Conservation (phyloP, 2,888 invertebrate genomes). For the Eutolmus rufibarbis region DNA sequence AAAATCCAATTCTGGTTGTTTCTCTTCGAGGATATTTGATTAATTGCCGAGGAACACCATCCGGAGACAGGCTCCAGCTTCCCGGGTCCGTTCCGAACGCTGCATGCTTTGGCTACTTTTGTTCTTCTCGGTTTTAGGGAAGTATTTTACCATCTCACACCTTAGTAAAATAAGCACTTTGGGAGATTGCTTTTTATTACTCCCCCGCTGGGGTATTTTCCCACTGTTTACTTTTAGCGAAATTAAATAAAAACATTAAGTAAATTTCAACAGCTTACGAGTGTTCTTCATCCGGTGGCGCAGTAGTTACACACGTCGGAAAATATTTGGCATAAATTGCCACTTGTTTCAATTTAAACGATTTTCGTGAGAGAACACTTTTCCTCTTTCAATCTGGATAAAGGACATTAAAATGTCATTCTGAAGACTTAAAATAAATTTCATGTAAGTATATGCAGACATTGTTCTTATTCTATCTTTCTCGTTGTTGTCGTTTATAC, state of each 20-base stretch:
- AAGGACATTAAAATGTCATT: not conserved
- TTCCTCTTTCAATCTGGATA: not conserved
- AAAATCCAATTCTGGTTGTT: slow-evolving; percentile 9
- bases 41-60: not conserved
- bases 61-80: not conserved
- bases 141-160: not conserved
- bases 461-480: not conserved
- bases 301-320: not conserved
- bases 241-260: not conserved
- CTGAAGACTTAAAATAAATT: not conserved
- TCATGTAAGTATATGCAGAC: not conserved
- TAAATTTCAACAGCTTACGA: not conserved
- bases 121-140: not conserved
- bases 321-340: not conserved
- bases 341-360: not conserved
- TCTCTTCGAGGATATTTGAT: slow-evolving; percentile 2
- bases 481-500: too few relatives aligned
- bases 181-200: not conserved
- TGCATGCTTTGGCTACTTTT: not conserved
- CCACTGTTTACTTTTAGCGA: not conserved
- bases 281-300: not conserved
- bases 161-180: not conserved
- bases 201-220: not conserved
- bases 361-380: not conserved
- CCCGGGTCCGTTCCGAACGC: not conserved